These are phyloP conservation scores for Drosophila erecta DNA, from an alignment of 1,140 invertebrate genomes.

Conservation along the genomic window DNA sequence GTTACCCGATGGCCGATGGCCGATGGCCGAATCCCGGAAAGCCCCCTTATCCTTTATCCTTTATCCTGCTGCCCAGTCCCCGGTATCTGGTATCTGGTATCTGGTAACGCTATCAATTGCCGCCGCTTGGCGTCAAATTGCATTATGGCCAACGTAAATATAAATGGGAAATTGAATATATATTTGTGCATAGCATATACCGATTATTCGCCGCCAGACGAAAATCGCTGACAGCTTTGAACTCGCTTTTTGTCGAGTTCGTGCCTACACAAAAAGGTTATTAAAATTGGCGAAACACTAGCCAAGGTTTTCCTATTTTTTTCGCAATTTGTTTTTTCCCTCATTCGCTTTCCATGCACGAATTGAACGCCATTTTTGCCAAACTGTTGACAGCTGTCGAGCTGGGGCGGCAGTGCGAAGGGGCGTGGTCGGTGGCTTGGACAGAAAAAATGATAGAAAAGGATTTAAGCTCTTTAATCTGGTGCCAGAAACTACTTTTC, in stretches of 20 bases:
- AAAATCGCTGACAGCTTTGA: slow-evolving; percentile 41
- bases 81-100: slow-evolving; percentile 4
- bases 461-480: slow-evolving; percentile 64
- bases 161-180: slow-evolving; percentile 69
- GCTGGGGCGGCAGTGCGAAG: not conserved
- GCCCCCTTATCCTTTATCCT: slow-evolving; percentile 3
- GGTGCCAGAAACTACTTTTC: slow-evolving; percentile 67
- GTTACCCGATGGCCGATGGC: slow-evolving; percentile 18
- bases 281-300: slow-evolving; percentile 57
- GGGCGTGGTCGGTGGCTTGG: not conserved
- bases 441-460: slow-evolving; percentile 16
- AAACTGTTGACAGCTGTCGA: slow-evolving; percentile 72
- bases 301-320: slow-evolving; percentile 41
- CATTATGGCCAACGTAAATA: slow-evolving; percentile 66
- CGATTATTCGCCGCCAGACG: slow-evolving; percentile 27
- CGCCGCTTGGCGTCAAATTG: slow-evolving; percentile 61
- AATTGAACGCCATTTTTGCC: slow-evolving; percentile 60
- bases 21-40: slow-evolving; percentile 5
- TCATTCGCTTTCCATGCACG: slow-evolving; percentile 45
- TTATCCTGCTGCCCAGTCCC: slow-evolving; percentile 24
- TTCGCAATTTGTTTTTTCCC: slow-evolving; percentile 27
- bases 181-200: slow-evolving; percentile 31
- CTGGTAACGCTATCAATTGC: slow-evolving; percentile 60
- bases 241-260: slow-evolving; percentile 19
- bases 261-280: slow-evolving; percentile 54